Percentiles rank a stretch among this genome's conserved stretches.
Evolutionary conservation across 64 coral and sea anemone species (phyloP).

Genomic region (Montipora efflorescens): DNA sequence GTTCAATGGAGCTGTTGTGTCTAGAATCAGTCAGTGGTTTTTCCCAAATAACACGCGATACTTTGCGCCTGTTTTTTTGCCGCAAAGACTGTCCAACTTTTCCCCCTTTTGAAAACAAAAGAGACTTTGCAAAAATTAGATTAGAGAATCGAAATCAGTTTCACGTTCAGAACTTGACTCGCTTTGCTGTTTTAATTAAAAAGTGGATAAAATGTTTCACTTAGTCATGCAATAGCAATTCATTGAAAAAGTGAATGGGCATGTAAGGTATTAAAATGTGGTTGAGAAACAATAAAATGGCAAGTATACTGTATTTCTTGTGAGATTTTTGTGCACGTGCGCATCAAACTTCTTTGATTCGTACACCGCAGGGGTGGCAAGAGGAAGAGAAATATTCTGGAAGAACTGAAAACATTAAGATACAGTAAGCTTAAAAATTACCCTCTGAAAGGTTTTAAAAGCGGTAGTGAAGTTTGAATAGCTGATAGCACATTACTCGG

Average conservation of each 20-base stretch:
- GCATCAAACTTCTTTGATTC: background rate
- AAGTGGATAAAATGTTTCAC: too few species aligned
- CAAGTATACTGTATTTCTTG: background rate
- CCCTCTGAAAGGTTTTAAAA: background rate
- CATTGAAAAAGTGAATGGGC: background rate
- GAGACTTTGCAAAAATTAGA: too few species aligned
- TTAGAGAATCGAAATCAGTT: background rate
- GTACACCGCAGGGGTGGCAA: background rate
- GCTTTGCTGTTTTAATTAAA: too few species aligned
- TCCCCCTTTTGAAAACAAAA: background rate
- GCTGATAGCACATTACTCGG: background rate
- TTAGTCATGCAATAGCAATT: background rate
- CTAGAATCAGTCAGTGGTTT: background rate
- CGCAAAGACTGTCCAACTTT: background rate
- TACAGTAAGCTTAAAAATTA: background rate
- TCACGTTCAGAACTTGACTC: too few species aligned
- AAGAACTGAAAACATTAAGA: background rate
- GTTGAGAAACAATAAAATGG: background rate
- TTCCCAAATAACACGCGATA: constrained; percentile 30
- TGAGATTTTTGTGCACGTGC: background rate
- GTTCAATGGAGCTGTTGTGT: constrained; percentile 42
- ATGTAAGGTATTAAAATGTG: background rate
- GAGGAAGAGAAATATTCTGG: background rate
- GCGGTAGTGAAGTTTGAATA: background rate
- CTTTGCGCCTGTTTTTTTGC: background rate